Base-by-base conservation (phyloP, 2,888 invertebrate genomes). In the Dolichopus griseipennis region DNA sequence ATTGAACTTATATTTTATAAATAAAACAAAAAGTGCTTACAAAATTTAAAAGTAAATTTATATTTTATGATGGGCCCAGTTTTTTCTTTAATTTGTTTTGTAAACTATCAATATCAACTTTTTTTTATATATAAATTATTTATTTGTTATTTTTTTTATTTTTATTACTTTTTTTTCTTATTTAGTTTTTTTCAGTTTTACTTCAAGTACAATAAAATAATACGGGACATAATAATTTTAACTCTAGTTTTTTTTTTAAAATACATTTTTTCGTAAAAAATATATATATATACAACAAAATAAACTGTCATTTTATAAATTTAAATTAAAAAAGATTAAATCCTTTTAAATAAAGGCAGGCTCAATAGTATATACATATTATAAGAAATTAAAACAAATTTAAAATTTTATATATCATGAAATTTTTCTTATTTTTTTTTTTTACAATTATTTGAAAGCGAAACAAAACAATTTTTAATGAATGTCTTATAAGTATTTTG, bases 81-180 rank as follows among this genome's bases (percentile, higher is more conserved):
- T 52, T 52, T 52, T 52, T 52, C 18, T 52, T 52, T 18, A 52
- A 52, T 52, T 52, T 18, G 52, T 52, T 52, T 52, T 52, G 9
- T 18, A 52, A 52, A 52, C 52, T 52, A 52, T 52, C 52, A 52
- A 52, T 52, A 52, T 52, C 52, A 52, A 52, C 52, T 52, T 52
- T 52, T 52, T 41, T 27, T 27, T 27, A 6, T n/a, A 18, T 52
- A 52, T 52, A 52, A 52, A 52, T 52, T 52, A 52, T 12, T 41
- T 41, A 12, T 41, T 41, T 27, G 27, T 27, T 37, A 12, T 37
- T 37, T 37, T 37, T 37, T 37, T 52, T 52, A 18, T 52, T 12
- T 52, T 52, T 52, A 37, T 12, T 10, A 37, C 12, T 37, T 37
- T 37, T 27, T 27, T 27, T 27, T 27, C 27, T 27, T 27, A 27